phyloP scores from a whole-genome alignment of 2,888 invertebrate species.

The Myathropa florea region DNA sequence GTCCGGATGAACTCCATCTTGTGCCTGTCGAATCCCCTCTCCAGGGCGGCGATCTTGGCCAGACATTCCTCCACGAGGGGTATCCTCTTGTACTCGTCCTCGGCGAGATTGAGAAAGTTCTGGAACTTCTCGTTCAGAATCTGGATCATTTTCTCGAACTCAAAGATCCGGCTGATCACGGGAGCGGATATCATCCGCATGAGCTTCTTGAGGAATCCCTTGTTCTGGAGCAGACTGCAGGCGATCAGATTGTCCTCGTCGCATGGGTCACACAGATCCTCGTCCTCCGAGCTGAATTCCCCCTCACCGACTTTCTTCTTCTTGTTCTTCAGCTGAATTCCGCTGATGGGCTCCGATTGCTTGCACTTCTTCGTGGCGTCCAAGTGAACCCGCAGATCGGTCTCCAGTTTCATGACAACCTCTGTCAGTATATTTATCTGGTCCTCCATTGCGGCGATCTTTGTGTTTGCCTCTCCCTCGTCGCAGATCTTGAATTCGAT shows the following conservation, averaged over 20 bases:
- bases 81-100: constrained; percentile 74
- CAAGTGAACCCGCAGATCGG: constrained; percentile 71
- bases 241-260: constrained; percentile 76
- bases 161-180: constrained; percentile 74
- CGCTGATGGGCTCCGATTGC: not conserved
- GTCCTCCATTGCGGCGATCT: constrained; percentile 9
- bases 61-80: constrained; percentile 76
- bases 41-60: constrained; percentile 74
- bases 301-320: constrained; percentile 11
- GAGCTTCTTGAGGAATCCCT: constrained; percentile 76
- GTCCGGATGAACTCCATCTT: constrained; percentile 74
- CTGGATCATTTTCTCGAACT: constrained; percentile 72
- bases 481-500: constrained; percentile 2
- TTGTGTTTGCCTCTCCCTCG: not conserved
- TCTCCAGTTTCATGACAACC: constrained; percentile 73
- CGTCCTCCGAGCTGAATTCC: constrained; percentile 72
- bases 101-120: constrained; percentile 72
- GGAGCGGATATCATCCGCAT: constrained; percentile 75
- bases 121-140: constrained; percentile 73
- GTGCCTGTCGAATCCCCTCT: constrained; percentile 71
- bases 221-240: constrained; percentile 75
- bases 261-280: constrained; percentile 76
- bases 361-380: constrained; percentile 6
- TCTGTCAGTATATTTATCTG: constrained; percentile 73
- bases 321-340: not conserved